Evolutionary conservation across 2,113 vertebrate genomes (phyloP).

Genomic region (Ciconia boyciana): DNA sequence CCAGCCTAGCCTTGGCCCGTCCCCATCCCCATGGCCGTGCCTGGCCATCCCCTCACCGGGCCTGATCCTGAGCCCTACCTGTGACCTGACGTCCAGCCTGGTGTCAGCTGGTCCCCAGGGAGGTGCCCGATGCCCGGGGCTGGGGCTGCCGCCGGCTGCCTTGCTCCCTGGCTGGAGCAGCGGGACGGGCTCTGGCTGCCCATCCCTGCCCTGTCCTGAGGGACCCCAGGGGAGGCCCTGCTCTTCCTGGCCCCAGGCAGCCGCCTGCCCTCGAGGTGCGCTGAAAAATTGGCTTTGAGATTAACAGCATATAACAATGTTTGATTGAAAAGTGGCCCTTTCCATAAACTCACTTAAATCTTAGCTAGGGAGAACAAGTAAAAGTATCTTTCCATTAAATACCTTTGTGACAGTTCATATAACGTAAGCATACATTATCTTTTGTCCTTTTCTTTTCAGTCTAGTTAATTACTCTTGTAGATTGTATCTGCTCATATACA

Average conservation of each 20-base stretch:
- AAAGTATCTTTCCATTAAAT: neutral
- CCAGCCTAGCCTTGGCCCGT: neutral
- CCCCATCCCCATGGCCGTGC: neutral
- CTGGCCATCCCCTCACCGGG: rapidly evolving
- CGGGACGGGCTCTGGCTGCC: neutral
- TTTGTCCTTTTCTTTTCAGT: neutral
- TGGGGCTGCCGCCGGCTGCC: neutral
- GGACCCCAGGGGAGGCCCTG: neutral
- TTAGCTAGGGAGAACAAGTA: neutral
- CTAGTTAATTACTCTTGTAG: neutral
- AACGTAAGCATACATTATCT: neutral
- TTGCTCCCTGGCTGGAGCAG: neutral
- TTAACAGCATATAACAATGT: neutral
- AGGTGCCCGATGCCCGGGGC: neutral
- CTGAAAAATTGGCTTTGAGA: neutral
- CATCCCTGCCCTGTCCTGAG: neutral
- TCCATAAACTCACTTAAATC: neutral
- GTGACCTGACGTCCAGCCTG: neutral
- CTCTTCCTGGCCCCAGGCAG: neutral
- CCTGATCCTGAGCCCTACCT: neutral
- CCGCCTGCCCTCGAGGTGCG: rapidly evolving
- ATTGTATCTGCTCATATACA: neutral
- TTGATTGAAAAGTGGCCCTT: neutral
- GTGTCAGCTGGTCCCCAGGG: rapidly evolving
- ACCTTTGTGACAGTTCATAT: neutral